Evolutionary conservation across 1,140 invertebrate genomes (phyloP), one percentile per base, ranked within the genome.

Genomic region (Lordiphosa clarofinis): DNA sequence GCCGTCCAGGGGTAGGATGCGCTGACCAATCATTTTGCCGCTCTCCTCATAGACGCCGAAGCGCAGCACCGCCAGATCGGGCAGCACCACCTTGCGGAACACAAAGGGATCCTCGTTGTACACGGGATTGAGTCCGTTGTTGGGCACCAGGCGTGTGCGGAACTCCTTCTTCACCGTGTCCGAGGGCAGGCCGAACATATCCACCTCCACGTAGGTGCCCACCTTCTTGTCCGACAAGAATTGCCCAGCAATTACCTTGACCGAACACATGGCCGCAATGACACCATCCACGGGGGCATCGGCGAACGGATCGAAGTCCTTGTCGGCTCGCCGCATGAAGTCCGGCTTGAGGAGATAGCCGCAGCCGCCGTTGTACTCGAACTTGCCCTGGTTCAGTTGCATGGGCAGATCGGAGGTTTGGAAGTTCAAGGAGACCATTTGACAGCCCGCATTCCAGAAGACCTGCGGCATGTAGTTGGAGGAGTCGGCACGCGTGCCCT

Each of bases 381-480:
- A 99, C 92, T 99, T 99, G 63, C 99, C 99, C 91, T 99, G 98
- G 91, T 99, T 99, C 54, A 99, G 91, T 91, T 99, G 99, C 98
- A 99, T 99, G 9, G 98, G 98, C 60, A 99, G 91, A 92, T 99
- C 99, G 10, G 98, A 94, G 9, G 98, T 99, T 93, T 99, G 99
- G 91, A 99, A 99, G 91, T 99, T 99, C n/a, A 99, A 91, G 0
- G 99, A 98, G 9, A 99, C 98, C 98, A 99, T 99, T 91, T 97
- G 95, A 86, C 95, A 96, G 56, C 95, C 95, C 33, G 95, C 95
- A 90, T 97, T 97, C 95, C 95, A 97, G 89, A 97, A 97, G 42
- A 96, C 95, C 92, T 99, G 98, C 64, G 99, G 99, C 96, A 99
- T 98, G 89, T 99, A 99, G 90, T 99, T 99, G 28, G 97, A 99